Percentiles rank a stretch among this genome's conserved stretches.
Evolutionary conservation across 2,797 vertebrate species (phyloP).

Genomic region (Pseudochirops cupreus): DNA sequence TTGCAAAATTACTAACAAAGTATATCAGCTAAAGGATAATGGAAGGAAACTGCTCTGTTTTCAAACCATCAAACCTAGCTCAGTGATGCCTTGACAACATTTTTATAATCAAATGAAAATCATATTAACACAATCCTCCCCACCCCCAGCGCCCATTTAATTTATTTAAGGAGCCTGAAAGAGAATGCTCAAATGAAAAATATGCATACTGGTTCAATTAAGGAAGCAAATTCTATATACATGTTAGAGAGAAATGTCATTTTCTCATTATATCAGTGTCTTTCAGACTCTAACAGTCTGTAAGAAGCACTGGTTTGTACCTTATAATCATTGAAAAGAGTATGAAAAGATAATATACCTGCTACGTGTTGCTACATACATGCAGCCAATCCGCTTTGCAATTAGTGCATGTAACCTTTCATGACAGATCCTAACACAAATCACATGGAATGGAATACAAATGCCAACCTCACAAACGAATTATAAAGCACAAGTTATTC

Average conservation of each 20-base stretch:
- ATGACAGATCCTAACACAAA: neutral
- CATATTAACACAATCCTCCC: neutral
- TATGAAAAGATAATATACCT: neutral
- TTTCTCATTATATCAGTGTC: neutral
- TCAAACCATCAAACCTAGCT: neutral
- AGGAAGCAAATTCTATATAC: neutral
- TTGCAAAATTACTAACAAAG: neutral
- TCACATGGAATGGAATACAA: neutral
- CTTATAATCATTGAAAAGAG: neutral
- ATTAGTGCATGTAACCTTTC: neutral
- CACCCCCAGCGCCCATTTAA: neutral
- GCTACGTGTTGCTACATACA: neutral
- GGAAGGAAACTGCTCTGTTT: neutral
- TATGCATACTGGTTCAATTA: neutral
- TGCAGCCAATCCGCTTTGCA: neutral
- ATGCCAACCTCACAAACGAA: neutral
- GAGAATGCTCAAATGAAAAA: neutral
- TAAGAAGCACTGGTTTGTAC: neutral
- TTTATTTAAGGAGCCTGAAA: neutral
- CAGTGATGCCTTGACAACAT: neutral
- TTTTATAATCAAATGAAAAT: neutral
- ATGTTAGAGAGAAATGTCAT: neutral
- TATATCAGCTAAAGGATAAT: neutral
- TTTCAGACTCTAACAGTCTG: neutral
- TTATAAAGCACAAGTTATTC: neutral